Percentiles rank a stretch among this genome's conserved stretches.
These are phyloP conservation scores for Diprion similis DNA, from an alignment of 1,140 invertebrate species.

Conservation along the genomic window DNA sequence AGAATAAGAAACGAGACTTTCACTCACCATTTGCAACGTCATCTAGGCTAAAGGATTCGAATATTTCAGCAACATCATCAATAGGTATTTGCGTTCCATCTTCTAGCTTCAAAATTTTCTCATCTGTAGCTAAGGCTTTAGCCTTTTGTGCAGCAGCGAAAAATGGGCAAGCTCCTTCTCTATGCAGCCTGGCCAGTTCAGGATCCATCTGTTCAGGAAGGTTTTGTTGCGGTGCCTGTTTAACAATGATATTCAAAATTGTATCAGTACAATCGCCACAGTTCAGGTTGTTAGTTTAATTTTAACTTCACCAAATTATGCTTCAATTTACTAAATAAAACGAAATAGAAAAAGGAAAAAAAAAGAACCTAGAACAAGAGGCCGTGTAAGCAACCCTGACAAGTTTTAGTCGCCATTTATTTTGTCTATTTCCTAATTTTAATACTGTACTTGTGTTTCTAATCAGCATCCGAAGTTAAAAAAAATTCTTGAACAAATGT, in stretches of 20 bases:
- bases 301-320: not conserved
- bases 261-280: not conserved
- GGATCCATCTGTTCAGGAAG: slow-evolving; percentile 45
- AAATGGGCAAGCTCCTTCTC: slow-evolving; percentile 51
- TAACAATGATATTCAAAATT: slow-evolving; percentile 1
- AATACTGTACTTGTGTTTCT: no score
- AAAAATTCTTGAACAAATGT: no score
- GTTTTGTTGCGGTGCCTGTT: slow-evolving; percentile 46
- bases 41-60: slow-evolving; percentile 63
- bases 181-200: slow-evolving; percentile 48
- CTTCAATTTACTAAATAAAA: not conserved
- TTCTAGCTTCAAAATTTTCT: slow-evolving; percentile 54
- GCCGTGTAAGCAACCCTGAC: not conserved
- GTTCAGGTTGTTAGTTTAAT: not conserved
- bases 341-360: not conserved
- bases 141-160: slow-evolving; percentile 51
- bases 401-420: not conserved
- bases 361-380: not conserved
- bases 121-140: slow-evolving; percentile 49
- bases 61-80: slow-evolving; percentile 65
- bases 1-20: not conserved
- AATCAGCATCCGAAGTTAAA: no score
- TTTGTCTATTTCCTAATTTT: no score
- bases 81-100: slow-evolving; percentile 59
- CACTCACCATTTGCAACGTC: slow-evolving; percentile 60